Conservation (phyloP, 2,888 invertebrate species). For the Cosmia trapezina region DNA sequence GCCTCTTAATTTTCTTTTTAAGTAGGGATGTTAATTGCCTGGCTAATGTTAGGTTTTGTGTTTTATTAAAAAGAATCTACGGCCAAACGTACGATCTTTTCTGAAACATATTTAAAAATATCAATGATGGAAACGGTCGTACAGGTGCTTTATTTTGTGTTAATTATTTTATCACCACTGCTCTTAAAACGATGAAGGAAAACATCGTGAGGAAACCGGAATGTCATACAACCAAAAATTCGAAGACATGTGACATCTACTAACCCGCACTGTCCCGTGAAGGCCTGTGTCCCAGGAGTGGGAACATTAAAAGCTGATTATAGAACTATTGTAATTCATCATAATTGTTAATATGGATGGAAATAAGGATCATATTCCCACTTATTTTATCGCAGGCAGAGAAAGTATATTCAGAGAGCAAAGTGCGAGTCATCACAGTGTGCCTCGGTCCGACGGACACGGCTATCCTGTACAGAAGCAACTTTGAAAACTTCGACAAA, state of each 20-base stretch:
- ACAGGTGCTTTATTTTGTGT: no score
- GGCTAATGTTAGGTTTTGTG: background rate
- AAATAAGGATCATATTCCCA: background rate
- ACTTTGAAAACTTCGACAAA: slow-evolving; percentile 75
- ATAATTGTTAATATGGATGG: background rate
- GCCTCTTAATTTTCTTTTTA: slow-evolving; percentile 3
- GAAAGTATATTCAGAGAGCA: slow-evolving; percentile 71
- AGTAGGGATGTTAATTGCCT: slow-evolving; percentile 2
- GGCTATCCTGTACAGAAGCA: slow-evolving; percentile 78
- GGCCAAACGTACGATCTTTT: background rate
- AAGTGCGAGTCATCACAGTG: slow-evolving; percentile 82
- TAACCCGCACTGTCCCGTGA: no score
- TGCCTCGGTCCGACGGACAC: slow-evolving; percentile 87
- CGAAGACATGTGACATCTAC: no score
- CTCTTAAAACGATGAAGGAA: no score
- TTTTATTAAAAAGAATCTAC: background rate
- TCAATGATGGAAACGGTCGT: background rate
- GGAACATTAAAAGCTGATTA: no score
- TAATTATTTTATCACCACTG: no score
- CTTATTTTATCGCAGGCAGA: slow-evolving; percentile 71
- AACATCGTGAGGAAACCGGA: no score
- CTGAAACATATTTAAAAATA: background rate
- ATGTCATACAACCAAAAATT: no score
- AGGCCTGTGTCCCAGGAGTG: no score
- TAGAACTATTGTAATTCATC: no score